Evolutionary conservation across 2,888 invertebrate genomes (phyloP), one percentile per base, ranked within the genome.

Genomic region (Drosophila neotestacea): DNA sequence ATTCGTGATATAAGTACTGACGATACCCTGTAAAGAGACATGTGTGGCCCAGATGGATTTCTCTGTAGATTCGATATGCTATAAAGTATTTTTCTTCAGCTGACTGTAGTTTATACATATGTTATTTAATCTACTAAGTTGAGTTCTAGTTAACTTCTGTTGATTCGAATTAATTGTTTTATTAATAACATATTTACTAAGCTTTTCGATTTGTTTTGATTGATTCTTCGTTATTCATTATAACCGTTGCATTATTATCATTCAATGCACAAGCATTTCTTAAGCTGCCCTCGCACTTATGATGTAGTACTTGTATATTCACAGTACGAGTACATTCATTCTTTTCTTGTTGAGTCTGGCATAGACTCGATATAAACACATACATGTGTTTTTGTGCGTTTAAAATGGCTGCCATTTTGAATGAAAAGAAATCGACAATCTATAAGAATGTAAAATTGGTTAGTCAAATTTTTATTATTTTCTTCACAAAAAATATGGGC

Each of bases 371-470:
- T 22, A 44, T 9, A 42, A 27, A 32, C 13, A 39, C 28, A 11
- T 30, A 30, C 10, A 38, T 47, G 32, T 39, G 27, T 48, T 13
- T 38, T 32, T 48, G 39, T 50, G 32, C 13, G 3, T 75, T 51
- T 44, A 76, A 73, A 70, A 74, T 74, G 77, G 77, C 60, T 60
- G 76, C 71, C 60, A 27, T 38, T 63, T 51, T 58, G 46, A 46
- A 34, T 56, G 36, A 56, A 73, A 50, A 46, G 27, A 51, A 75
- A 75, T 62, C 54, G 76, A 59, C 58, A 62, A 39, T 48, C 75
- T 48, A 58, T 60, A 60, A 38, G 51, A 72, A 50, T 48, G 46
- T 51, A 39, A 59, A 46, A 46, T 54, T 13, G 48, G 44, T 63
- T 28, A 63, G 16, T 27, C 34, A 56, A 51, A 48, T 44, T 47